Evolutionary conservation across 2,113 vertebrate genomes (phyloP), one percentile per base, ranked within the genome.

Genomic region (Oxyruncus cristatus): DNA sequence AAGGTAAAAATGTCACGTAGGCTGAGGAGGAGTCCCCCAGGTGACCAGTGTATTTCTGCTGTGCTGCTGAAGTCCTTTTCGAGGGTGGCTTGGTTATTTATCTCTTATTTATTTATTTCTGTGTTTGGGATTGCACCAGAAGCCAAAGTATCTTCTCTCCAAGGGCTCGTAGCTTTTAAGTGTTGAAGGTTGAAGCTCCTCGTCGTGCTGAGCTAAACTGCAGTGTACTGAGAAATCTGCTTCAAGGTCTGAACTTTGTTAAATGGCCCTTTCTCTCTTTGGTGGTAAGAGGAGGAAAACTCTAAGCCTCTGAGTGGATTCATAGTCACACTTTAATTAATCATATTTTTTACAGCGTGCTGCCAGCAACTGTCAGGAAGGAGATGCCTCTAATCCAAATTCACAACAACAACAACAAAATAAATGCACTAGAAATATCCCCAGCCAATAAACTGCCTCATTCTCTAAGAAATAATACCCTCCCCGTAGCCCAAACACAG

Each of bases 281-380:
- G 68, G 53, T 35, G 32, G 52, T 87, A 71, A 71, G 76, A 89
- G 73, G 58, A 93, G 83, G 83, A 85, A 61, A 65, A 78, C 41
- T 42, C 79, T 77, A 71, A 88, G 90, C 85, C 75, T 88, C 70
- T 68, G 86, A 92, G 86, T 89, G 86, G 76, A 95, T 93, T 96
- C 96, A n/a, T 11, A 84, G 88, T 91, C 91, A 93, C 91, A 75
- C 80, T 95, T 92, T 91, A 96, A 94, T 96, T 95, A 94, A 96
- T 95, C 88, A 86, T 92, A 87, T 92, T 84, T 84, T 96, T 92
- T 92, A 50, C 73, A 84, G 72, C 44, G 5, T 22, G 65, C 95
- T 95, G 85, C 90, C 76, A 97, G 88, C 79, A 84, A 52, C 86
- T 91, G 88, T 90, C 41, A 22, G 88, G 78, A 82, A 76, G 75